phyloP scores from a whole-genome alignment of 1,140 invertebrate species.

The Conus betulinus region DNA sequence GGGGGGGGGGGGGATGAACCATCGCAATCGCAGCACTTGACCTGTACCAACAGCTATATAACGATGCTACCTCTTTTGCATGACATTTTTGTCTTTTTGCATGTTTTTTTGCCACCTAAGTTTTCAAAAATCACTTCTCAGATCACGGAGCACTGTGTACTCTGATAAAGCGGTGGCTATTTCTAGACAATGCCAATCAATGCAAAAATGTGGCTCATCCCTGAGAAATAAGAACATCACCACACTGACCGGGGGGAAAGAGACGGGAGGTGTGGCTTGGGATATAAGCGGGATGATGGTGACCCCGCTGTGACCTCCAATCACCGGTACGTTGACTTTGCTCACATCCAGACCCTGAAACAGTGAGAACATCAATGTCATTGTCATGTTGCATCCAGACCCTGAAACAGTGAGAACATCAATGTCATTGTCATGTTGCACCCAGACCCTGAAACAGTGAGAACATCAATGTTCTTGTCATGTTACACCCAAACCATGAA shows the following conservation, averaged over 20 bases:
- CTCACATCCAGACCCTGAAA: constrained; percentile 81
- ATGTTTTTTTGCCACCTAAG: no score
- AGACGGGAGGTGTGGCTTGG: constrained; percentile 86
- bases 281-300: constrained; percentile 98
- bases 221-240: no score
- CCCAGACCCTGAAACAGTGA: constrained; percentile 78
- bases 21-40: no score
- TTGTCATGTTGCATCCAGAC: constrained; percentile 78
- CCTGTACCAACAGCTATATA: no score
- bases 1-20: no score
- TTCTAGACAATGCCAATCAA: no score
- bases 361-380: background rate
- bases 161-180: no score
- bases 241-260: constrained; percentile 81
- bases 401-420: constrained; percentile 65
- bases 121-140: no score
- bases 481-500: constrained; percentile 81
- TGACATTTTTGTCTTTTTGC: no score
- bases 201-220: no score
- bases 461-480: background rate
- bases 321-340: constrained; percentile 92
- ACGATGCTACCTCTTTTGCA: no score
- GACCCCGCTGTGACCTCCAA: constrained; percentile 98
- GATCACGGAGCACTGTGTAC: no score
- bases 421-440: constrained; percentile 69